phyloP scores from a whole-genome alignment of 2,888 invertebrate genomes.

The Boloria selene region DNA sequence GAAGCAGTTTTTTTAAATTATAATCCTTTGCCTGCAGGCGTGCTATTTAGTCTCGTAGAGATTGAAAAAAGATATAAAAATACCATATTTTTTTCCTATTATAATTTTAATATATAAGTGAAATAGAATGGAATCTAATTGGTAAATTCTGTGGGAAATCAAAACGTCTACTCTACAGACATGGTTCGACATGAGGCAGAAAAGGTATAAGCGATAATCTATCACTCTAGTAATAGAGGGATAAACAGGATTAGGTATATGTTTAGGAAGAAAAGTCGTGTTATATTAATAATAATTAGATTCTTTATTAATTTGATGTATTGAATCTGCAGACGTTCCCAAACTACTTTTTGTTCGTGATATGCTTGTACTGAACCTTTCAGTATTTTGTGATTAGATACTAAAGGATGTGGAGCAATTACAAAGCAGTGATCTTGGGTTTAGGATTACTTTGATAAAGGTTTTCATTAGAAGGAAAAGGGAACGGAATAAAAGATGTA shows the following conservation, averaged over 20 bases:
- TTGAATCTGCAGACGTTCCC: background rate
- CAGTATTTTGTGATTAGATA: slow-evolving; percentile 21
- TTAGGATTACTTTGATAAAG: slow-evolving; percentile 49
- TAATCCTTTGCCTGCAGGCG: too few species aligned
- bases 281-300: slow-evolving; percentile 1
- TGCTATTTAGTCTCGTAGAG: too few species aligned
- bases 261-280: slow-evolving; percentile 21
- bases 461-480: slow-evolving; percentile 61
- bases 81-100: too few species aligned
- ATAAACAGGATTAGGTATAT: slow-evolving; percentile 36
- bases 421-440: slow-evolving; percentile 30
- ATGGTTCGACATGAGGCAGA: slow-evolving; percentile 24
- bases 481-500: slow-evolving; percentile 56
- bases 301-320: background rate
- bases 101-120: too few species aligned
- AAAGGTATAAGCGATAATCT: slow-evolving; percentile 21
- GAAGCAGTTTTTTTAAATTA: too few species aligned
- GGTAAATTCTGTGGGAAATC: slow-evolving; percentile 18
- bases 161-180: slow-evolving; percentile 24
- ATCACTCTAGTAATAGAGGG: too few species aligned
- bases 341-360: background rate
- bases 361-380: slow-evolving; percentile 2
- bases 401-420: slow-evolving; percentile 17
- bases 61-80: background rate
- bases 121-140: background rate